Evolutionary conservation across 2,797 vertebrate genomes (phyloP).

Genomic region (Aselliscus stoliczkanus): DNA sequence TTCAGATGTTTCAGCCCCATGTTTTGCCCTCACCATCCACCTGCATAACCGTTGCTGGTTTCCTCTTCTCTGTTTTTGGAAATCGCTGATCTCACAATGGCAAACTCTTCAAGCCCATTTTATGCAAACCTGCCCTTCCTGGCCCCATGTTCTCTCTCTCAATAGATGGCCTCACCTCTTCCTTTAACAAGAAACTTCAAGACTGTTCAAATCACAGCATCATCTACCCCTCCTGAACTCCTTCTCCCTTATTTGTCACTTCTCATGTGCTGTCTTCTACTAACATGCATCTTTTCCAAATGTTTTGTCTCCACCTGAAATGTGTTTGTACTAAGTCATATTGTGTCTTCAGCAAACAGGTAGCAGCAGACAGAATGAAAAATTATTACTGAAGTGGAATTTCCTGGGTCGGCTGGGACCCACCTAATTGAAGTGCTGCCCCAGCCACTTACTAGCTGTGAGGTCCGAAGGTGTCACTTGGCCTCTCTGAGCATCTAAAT

Average conservation of each 20-base stretch:
- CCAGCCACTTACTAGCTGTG: background rate
- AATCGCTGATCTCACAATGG: background rate
- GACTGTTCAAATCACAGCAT: background rate
- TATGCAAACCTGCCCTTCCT: background rate
- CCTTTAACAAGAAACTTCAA: background rate
- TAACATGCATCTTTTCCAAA: background rate
- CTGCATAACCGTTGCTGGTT: background rate
- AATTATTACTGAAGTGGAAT: background rate
- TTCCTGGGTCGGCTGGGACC: background rate
- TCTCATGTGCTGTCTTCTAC: background rate
- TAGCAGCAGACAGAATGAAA: background rate
- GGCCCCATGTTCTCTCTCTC: background rate
- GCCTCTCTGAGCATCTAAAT: background rate
- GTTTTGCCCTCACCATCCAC: background rate
- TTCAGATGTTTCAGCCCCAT: background rate
- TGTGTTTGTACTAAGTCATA: background rate
- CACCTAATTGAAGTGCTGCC: too few species aligned
- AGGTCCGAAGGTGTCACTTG: background rate
- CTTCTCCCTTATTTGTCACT: background rate
- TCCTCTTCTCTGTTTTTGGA: background rate
- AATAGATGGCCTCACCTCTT: background rate
- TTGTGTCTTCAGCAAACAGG: background rate
- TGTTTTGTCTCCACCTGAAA: background rate
- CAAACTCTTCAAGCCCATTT: background rate
- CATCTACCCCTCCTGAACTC: background rate